Evolutionary conservation across 2,888 invertebrate genomes (phyloP).

Genomic region (Strigamia crassipes): DNA sequence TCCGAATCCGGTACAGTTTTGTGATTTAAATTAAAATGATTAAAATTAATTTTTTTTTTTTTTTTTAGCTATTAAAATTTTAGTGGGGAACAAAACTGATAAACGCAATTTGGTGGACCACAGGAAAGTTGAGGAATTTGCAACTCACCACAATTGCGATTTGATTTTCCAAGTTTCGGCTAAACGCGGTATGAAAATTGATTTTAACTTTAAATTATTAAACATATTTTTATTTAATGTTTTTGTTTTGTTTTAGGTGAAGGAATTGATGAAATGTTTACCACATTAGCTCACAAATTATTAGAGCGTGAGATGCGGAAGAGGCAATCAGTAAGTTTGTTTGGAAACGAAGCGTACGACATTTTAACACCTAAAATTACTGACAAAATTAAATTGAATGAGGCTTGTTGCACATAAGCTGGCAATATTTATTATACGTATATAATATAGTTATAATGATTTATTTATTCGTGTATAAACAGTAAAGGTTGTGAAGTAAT

Average conservation of each 20-base stretch:
- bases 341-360: constrained; percentile 5
- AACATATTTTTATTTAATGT: neutral
- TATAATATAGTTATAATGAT: neutral
- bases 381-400: neutral
- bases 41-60: neutral
- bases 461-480: neutral
- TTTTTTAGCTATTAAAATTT: constrained; percentile 50
- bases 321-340: neutral
- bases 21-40: neutral
- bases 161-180: constrained; percentile 51
- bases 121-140: constrained; percentile 51
- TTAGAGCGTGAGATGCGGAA: constrained; percentile 47
- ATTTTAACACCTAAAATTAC: constrained; percentile 2
- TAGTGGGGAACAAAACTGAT: constrained; percentile 51
- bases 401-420: constrained; percentile 33
- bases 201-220: neutral
- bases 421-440: neutral
- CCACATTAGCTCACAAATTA: constrained; percentile 50
- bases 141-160: constrained; percentile 52
- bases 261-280: constrained; percentile 51
- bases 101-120: constrained; percentile 48
- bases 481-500: neutral
- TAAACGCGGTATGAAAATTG: constrained; percentile 50
- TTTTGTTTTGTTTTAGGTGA: constrained; percentile 48
- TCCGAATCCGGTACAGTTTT: constrained; percentile 49